Evolutionary conservation across 2,888 invertebrate genomes (phyloP), one percentile per base, ranked within the genome.

Genomic region (Synergus itoensis): DNA sequence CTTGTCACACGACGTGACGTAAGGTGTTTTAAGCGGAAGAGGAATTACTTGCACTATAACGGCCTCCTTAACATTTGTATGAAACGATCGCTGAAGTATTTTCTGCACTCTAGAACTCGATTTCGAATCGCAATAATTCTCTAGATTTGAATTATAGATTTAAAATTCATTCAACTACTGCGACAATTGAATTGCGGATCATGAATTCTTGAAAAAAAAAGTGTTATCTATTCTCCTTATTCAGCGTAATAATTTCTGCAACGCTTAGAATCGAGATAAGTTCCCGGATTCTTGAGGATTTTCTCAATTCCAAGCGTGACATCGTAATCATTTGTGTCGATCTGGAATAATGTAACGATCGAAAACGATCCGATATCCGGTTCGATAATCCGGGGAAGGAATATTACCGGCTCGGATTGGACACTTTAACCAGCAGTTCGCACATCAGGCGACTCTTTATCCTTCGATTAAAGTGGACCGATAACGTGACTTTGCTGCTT

Each of bases 401-500:
- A 64, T 77, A 21, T 45, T 0, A 77, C 43, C 73, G 67, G 76
- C 69, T 77, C 76, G 67, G 57, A 21, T 45, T 73, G 18, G 18
- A 75, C 18, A 57, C 16, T 79, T 80, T 76, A 77, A 81, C 57
- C 77, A 53, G 73, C 77, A 79, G 78, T 79, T 79, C 79, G 82
- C 82, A 80, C 84, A 86, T 84, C 81, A 79, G 80, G 80, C 82
- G 81, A 81, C 79, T 84, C 83, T 84, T 86, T 80, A 79, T 76
- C 79, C 80, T 77, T 67, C 79, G 83, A 81, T 79, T 73, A 79
- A 76, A 48, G 83, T 75, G 83, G 79, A 83, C 86, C 79, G 82
- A 84, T 85, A 84, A 84, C 84, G 84, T 80, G 80, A 82, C 79
- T 83, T 77, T 79, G 69, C 79, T 78, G 83, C 80, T 85, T 84